Evolutionary conservation across 2,888 invertebrate genomes (phyloP).

Genomic region (Eristalis intricaria): DNA sequence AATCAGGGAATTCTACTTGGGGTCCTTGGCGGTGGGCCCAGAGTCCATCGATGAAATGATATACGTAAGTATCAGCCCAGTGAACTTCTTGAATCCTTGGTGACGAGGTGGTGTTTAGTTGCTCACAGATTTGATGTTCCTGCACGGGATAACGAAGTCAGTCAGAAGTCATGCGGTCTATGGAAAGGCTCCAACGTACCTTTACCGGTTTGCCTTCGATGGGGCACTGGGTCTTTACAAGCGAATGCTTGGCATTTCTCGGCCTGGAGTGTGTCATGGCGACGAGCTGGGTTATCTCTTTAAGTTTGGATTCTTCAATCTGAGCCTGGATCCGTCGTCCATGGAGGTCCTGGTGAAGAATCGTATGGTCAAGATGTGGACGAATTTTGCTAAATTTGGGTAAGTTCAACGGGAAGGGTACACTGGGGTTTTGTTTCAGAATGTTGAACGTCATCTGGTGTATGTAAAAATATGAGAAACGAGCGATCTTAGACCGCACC

Average conservation of each 20-base stretch:
- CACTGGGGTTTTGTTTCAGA: background rate
- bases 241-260: constrained; percentile 84
- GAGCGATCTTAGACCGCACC: too few relatives aligned
- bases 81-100: background rate
- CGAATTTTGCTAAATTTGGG: constrained; percentile 86
- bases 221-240: constrained; percentile 85
- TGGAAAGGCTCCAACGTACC: constrained; percentile 83
- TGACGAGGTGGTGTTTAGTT: constrained; percentile 80
- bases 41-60: constrained; percentile 84
- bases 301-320: constrained; percentile 85
- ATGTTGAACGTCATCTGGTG: too few relatives aligned
- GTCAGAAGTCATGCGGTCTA: constrained; percentile 81
- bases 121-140: constrained; percentile 85
- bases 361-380: constrained; percentile 85
- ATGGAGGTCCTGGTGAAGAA: constrained; percentile 84
- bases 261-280: constrained; percentile 85
- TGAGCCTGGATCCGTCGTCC: constrained; percentile 84
- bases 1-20: constrained; percentile 84
- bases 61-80: constrained; percentile 79
- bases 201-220: constrained; percentile 85
- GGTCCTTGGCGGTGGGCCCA: constrained; percentile 82
- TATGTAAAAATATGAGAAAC: too few relatives aligned
- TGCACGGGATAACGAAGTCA: constrained; percentile 83
- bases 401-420: constrained; percentile 75
- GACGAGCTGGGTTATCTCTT: constrained; percentile 86